Evolutionary conservation across 2,113 vertebrate species (phyloP).

Genomic region (Mesitornis unicolor): DNA sequence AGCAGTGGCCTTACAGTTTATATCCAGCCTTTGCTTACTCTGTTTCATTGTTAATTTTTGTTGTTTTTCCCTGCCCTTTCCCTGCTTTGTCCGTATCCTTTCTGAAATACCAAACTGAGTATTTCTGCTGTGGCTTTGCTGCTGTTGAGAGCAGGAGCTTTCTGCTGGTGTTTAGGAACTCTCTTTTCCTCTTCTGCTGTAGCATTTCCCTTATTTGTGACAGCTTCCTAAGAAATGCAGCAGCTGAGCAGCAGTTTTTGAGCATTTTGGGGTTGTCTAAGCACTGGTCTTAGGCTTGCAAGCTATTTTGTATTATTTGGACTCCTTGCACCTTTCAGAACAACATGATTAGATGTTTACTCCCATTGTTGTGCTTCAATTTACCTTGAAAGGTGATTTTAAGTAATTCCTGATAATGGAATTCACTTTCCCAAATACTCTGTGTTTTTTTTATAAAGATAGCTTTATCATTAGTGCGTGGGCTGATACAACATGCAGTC

Average conservation of each 20-base stretch:
- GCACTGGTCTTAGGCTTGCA: not conserved
- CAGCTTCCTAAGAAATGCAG: not conserved
- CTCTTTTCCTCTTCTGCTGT: not conserved
- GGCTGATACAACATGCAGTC: not conserved
- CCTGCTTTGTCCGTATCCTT: not conserved
- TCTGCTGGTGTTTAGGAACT: not conserved
- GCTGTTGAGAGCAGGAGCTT: not conserved
- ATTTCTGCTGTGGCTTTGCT: not conserved
- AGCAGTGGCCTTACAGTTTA: not conserved
- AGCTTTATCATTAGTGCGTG: not conserved
- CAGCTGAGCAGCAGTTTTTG: rapidly evolving
- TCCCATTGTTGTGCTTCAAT: not conserved
- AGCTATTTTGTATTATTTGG: not conserved
- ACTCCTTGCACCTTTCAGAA: not conserved
- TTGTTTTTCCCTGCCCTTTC: not conserved
- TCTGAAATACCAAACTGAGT: not conserved
- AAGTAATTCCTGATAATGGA: not conserved
- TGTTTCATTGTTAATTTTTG: not conserved
- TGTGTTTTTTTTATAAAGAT: not conserved
- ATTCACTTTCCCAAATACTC: not conserved
- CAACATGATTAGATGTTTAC: not conserved
- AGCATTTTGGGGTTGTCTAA: not conserved
- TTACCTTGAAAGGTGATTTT: not conserved
- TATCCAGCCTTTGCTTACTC: not conserved
- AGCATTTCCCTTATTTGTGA: not conserved